These are phyloP conservation scores for Mythimna albipuncta DNA, from an alignment of 2,888 invertebrate genomes.

Conservation along the genomic window DNA sequence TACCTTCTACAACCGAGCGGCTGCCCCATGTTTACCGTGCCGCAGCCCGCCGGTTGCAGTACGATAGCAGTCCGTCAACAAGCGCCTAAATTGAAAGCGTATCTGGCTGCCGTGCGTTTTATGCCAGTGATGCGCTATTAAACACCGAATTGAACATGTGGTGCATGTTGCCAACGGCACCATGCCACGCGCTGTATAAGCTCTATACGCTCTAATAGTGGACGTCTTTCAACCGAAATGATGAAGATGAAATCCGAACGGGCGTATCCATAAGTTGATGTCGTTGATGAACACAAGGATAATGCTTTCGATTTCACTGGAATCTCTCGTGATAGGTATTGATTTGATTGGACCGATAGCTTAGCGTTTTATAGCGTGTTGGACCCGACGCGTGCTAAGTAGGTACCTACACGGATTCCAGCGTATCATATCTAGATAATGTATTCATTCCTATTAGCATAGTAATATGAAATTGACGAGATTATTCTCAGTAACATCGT, in stretches of 20 bases:
- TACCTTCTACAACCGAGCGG: no score
- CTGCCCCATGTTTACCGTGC: no score
- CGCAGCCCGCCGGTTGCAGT: no score
- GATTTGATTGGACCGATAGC: slow-evolving; percentile 37
- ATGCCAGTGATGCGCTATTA: no score
- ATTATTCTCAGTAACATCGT: background rate
- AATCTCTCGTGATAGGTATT: slow-evolving; percentile 11
- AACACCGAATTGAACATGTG: no score
- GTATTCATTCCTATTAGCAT: background rate
- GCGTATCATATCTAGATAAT: background rate
- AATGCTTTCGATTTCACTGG: slow-evolving; percentile 32
- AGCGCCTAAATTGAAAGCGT: no score
- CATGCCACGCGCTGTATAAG: no score
- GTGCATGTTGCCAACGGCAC: no score
- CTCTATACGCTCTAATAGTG: no score
- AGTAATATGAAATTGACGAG: slow-evolving; percentile 1
- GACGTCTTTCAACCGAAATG: no score
- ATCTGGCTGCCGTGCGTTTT: no score
- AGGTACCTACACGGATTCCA: background rate
- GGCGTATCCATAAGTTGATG: slow-evolving; percentile 27
- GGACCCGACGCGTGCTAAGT: background rate
- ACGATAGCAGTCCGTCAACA: no score
- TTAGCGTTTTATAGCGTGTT: slow-evolving; percentile 30
- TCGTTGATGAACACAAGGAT: background rate
- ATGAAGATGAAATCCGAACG: background rate